phyloP scores from a whole-genome alignment of 2,888 invertebrate species.

The Junonia oenone region DNA sequence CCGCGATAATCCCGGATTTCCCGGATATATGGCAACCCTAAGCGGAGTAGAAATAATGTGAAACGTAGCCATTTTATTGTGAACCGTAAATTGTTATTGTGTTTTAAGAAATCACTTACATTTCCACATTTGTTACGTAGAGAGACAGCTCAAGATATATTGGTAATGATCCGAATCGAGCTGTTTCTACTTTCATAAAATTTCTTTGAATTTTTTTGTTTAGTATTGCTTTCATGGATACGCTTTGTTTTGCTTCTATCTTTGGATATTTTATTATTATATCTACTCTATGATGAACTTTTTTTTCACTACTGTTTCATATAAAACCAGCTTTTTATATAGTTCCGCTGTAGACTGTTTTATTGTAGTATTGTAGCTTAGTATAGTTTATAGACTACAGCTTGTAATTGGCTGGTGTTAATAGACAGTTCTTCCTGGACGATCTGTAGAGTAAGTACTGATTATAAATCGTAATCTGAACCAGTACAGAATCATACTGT shows the following conservation, averaged over 20 bases:
- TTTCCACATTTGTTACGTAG: slow-evolving; percentile 1
- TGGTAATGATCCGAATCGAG: slow-evolving; percentile 2
- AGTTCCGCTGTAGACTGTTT: too few species aligned
- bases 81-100: slow-evolving; percentile 15
- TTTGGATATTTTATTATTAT: not conserved
- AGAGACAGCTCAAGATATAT: slow-evolving; percentile 9
- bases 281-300: not conserved
- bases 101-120: slow-evolving; percentile 11
- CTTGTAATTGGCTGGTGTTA: too few species aligned
- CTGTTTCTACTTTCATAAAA: slow-evolving; percentile 3
- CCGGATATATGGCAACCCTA: too few species aligned
- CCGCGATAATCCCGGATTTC: too few species aligned
- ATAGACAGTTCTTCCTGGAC: too few species aligned
- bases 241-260: not conserved
- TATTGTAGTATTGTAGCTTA: too few species aligned
- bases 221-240: not conserved
- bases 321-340: too few species aligned
- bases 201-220: slow-evolving; percentile 8
- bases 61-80: slow-evolving; percentile 16
- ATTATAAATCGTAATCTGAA: too few species aligned
- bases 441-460: too few species aligned
- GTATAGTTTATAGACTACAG: too few species aligned
- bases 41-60: slow-evolving; percentile 3
- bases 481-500: too few species aligned
- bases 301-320: not conserved